Base-by-base conservation (phyloP, 1,140 invertebrate genomes). In the Papilio aristodemus region DNA sequence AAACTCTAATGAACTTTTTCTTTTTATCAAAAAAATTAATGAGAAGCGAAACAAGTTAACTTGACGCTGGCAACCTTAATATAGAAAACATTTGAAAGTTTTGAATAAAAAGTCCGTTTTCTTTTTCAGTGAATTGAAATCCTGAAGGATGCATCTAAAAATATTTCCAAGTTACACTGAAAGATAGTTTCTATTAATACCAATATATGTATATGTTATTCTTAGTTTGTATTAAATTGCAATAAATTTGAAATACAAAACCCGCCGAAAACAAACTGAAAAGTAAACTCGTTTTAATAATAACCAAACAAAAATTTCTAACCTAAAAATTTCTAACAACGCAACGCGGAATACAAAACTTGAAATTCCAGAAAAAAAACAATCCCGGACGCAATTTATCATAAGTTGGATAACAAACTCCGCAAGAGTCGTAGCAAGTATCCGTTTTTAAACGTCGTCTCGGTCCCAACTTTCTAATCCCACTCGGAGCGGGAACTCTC, bases 321-420 rank as follows among this genome's bases (percentile, higher is more conserved):
- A 17, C 57, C 57, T 1, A 36, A 37, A 17, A 36, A 36, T 17
- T 38, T 60, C 38, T 60, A 39, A 39, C n/a, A 17, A 60, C 14
- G 58, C 46, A 54, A 7, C 32, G 0, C 17, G 4, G 59, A 38
- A 32, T 32, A 32, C 27, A 32, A 38, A 36, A 62, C 14, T 62
- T 62, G 36, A 39, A 22, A 37, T 62, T 38, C 59, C n/a, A 14
- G 19, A 32, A 58, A 58, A 54, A 54, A 41, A 43, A 17, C 11
- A 32, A 9, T 22, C n/a, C 59, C 59, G 59, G 59, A 62, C 36
- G 59, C 62, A 54, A 70, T 70, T 70, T 67, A 70, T 70, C 64
- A 70, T 66, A 70, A 70, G 62, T 70, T 67, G 32, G 67, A 64
- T 38, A 63, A 64, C 69, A 39, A 64, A 70, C 17, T 59, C 38